A percentile compares a stretch with the other conserved stretches of the same genome.
Evolutionary conservation across 2,888 invertebrate species (phyloP).

Genomic region (Ormia ochracea): DNA sequence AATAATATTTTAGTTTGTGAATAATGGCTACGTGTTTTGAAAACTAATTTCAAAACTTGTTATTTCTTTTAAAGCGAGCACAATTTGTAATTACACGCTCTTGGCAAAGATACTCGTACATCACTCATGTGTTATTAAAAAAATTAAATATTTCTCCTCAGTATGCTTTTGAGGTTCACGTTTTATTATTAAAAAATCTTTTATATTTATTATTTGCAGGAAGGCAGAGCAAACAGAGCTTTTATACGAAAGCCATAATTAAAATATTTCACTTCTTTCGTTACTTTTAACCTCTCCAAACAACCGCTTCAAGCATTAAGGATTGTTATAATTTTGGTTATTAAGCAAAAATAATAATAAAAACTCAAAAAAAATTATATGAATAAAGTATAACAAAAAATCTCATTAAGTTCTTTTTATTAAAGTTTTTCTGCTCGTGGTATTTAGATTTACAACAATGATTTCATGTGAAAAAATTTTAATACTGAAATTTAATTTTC

Average conservation of each 20-base stretch:
- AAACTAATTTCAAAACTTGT: not conserved
- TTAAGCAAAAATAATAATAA: not conserved
- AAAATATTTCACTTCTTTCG: constrained; percentile 39
- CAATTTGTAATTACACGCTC: not conserved
- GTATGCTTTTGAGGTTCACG: constrained; percentile 3
- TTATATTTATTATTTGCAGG: constrained; percentile 3
- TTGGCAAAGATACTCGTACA: not conserved
- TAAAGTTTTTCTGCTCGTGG: constrained; percentile 39
- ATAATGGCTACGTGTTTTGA: not conserved
- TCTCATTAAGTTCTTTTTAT: constrained; percentile 38
- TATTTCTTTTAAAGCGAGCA: constrained; percentile 5
- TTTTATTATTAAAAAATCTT: constrained; percentile 27
- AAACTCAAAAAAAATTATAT: not conserved
- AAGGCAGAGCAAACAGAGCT: not conserved
- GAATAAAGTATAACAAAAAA: not conserved
- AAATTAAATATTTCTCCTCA: not conserved
- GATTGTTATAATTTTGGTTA: constrained; percentile 3
- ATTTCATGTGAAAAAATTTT: constrained; percentile 47
- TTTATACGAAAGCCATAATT: constrained; percentile 24
- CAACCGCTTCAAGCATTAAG: not conserved
- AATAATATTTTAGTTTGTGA: not conserved
- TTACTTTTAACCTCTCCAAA: constrained; percentile 32
- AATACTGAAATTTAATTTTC: constrained; percentile 36
- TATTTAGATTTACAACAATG: constrained; percentile 40
- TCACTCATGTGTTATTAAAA: not conserved